Evolutionary conservation across 2,888 invertebrate species (phyloP), one percentile per base, ranked within the genome.

Genomic region (Spisula subtruncata): DNA sequence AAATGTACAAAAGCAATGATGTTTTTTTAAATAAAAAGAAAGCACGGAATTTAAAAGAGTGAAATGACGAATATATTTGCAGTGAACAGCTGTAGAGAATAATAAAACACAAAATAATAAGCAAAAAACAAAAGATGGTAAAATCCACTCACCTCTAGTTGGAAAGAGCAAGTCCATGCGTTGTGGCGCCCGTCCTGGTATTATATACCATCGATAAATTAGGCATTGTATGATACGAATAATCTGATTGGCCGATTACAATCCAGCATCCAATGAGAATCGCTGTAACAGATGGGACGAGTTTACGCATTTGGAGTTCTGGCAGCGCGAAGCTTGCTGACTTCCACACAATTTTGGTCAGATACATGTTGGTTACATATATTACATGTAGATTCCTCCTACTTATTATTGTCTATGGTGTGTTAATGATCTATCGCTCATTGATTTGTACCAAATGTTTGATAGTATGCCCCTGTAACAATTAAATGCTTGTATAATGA

Each of bases 111-210:
- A 75, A 25, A 41, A 8, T 2, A 2, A 41, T 41, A 2, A 41
- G 41, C 41, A 41, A 41, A 41, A 41, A 5, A 32, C 75, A 25
- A 32, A 32, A 75, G 25, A 66, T 66, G 25, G 0, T 35, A 14
- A 32, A 35, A 16, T 75, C 75, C 35, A 75, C 75, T 75, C 18
- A 75, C 75, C 75, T 75, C 75, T 32, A 75, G 75, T 75, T 75
- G 75, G 75, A 75, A 75, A 75, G 75, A 75, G 75, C 75, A 75
- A 75, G 32, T 75, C 75, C 75, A 75, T 35, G 16, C 75, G 8
- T 0, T 6, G 14, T 18, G 75, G 35, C 32, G 16, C 6, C 2
- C 35, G 35, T 18, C 16, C 14, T 35, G 32, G 16, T 1, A 25
- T 35, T 75, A 25, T 75, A 75, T 75, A 75, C 75, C 35, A 1